Percentiles rank a stretch among this genome's conserved stretches.
Conservation (phyloP, 2,113 vertebrate species). For the Podiceps cristatus region DNA sequence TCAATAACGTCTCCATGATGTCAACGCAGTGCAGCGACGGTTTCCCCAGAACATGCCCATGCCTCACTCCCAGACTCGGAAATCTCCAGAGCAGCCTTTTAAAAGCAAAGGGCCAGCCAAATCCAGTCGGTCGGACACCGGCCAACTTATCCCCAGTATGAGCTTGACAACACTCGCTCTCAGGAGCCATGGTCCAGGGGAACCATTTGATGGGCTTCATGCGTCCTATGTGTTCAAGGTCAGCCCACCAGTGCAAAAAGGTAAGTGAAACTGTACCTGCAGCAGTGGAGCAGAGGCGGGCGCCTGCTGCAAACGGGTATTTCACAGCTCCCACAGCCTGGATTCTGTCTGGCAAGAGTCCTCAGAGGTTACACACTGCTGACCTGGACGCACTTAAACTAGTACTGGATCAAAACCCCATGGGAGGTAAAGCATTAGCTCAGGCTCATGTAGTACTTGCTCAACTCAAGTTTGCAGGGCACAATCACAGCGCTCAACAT, state of each 20-base stretch:
- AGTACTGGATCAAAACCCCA: not conserved
- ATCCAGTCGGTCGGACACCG: rapidly evolving
- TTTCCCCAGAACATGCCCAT: not conserved
- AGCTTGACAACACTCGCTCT: not conserved
- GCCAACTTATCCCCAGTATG: rapidly evolving
- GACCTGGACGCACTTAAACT: not conserved
- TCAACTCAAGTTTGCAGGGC: not conserved
- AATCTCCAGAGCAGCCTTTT: not conserved
- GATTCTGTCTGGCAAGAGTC: not conserved
- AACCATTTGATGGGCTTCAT: not conserved
- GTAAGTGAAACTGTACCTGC: not conserved
- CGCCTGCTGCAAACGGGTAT: not conserved
- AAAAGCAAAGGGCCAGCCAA: not conserved
- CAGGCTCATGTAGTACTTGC: not conserved
- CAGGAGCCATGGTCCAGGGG: not conserved
- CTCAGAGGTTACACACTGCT: not conserved
- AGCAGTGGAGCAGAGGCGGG: not conserved
- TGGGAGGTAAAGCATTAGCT: not conserved
- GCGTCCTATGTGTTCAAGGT: not conserved
- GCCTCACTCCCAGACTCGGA: not conserved
- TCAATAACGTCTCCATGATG: not conserved
- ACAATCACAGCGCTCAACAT: rapidly evolving
- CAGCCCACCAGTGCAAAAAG: not conserved
- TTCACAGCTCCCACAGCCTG: not conserved
- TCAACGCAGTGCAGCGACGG: rapidly evolving